These are phyloP conservation scores for Spea multiplicata DNA, from an alignment of 2,113 vertebrate species.

Conservation along the genomic window DNA sequence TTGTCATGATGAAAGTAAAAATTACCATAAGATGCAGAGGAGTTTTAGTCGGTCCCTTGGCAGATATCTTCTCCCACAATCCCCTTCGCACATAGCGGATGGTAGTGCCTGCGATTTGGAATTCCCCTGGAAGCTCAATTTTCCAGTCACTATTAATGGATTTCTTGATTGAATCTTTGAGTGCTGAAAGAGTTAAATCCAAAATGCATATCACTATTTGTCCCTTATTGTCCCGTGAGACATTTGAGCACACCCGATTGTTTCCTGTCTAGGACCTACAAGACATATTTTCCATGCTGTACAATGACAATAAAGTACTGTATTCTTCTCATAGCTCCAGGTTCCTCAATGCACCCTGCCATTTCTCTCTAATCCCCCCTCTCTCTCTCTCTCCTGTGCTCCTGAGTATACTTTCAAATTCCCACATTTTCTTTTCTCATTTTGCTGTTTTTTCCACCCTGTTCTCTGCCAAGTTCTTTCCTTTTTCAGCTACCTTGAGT, in stretches of 20 bases:
- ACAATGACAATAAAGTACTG: conserved; percentile 19
- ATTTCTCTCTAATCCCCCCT: conserved; percentile 29
- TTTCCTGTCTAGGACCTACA: not conserved
- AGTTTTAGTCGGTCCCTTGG: conserved; percentile 92
- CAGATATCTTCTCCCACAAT: conserved; percentile 97
- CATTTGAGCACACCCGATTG: not conserved
- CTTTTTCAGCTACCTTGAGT: conserved; percentile 40
- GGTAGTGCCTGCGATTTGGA: conserved; percentile 93
- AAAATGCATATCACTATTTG: not conserved
- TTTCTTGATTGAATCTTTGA: conserved; percentile 88
- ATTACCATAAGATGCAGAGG: conserved; percentile 95
- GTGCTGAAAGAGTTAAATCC: conserved; percentile 67
- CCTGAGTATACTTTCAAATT: conserved; percentile 16
- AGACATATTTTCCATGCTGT: not conserved
- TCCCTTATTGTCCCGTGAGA: not conserved
- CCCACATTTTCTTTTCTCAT: conserved; percentile 42
- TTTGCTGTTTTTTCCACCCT: conserved; percentile 31
- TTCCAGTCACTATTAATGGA: conserved; percentile 99
- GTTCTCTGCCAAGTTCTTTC: conserved; percentile 28
- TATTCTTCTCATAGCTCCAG: not conserved
- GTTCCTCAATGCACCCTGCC: conserved; percentile 3
- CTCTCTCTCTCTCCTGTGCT: conserved; percentile 11
- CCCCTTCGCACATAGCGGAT: conserved; percentile 94
- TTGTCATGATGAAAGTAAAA: not conserved
- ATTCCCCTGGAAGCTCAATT: conserved; percentile 96